phyloP scores from a whole-genome alignment of 23 tunicate genomes.

The Ascidia mentula region DNA sequence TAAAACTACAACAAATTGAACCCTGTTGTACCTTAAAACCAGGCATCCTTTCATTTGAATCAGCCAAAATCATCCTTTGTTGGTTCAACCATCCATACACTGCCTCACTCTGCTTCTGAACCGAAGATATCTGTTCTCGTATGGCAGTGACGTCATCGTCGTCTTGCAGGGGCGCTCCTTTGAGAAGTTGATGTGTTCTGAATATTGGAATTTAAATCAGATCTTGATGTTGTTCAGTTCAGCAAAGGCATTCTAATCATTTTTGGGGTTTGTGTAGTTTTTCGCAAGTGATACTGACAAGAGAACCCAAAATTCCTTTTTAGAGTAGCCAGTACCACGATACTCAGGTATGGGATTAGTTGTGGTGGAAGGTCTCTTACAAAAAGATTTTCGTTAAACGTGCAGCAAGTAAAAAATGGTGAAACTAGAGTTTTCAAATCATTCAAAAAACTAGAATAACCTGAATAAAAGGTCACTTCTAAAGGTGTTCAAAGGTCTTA shows the following conservation, averaged over 20 bases:
- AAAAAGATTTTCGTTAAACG: no score
- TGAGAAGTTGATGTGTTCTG: neutral
- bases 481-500: slow-evolving; percentile 49
- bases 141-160: neutral
- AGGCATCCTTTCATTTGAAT: slow-evolving; percentile 24
- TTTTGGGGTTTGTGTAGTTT: no score
- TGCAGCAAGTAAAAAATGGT: no score
- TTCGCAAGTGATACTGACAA: no score
- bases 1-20: neutral
- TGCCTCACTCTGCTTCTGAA: slow-evolving; percentile 44
- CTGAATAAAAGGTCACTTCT: slow-evolving; percentile 47
- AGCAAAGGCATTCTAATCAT: no score
- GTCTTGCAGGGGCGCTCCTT: neutral
- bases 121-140: slow-evolving; percentile 36
- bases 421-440: no score
- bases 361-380: no score
- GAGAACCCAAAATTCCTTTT: no score
- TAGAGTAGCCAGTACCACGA: no score
- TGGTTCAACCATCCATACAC: slow-evolving; percentile 56
- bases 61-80: slow-evolving; percentile 44
- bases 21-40: slow-evolving; percentile 12
- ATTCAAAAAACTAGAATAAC: slow-evolving; percentile 18
- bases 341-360: no score
- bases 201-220: no score
- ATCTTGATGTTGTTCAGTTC: no score